Percentiles rank a stretch among this genome's conserved stretches.
Conservation (phyloP, 1,140 invertebrate species). For the Probaryconus sp. region DNA sequence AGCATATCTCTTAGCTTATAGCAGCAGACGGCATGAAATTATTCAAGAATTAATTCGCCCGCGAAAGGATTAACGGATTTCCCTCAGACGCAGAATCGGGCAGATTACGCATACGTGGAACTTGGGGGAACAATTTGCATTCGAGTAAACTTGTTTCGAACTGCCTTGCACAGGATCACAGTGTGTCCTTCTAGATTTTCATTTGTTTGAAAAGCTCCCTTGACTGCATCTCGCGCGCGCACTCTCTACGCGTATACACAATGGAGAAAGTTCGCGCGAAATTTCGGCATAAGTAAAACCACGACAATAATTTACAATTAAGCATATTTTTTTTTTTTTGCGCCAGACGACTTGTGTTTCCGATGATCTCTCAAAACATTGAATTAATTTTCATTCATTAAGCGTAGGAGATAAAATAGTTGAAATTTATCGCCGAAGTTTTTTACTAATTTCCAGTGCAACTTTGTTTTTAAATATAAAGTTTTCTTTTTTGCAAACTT, state of each 20-base stretch:
- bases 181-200: constrained; percentile 59
- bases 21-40: constrained; percentile 57
- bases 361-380: constrained; percentile 49
- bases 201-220: constrained; percentile 60
- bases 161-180: constrained; percentile 59
- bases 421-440: constrained; percentile 47
- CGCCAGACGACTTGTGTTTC: constrained; percentile 29
- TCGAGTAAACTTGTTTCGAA: constrained; percentile 61
- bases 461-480: too few relatives aligned
- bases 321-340: constrained; percentile 50
- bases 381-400: constrained; percentile 46
- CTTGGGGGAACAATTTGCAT: constrained; percentile 59
- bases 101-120: constrained; percentile 61
- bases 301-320: constrained; percentile 56
- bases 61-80: constrained; percentile 59
- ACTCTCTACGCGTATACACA: constrained; percentile 3
- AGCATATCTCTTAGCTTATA: constrained; percentile 57
- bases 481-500: too few relatives aligned
- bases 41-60: constrained; percentile 62
- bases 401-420: constrained; percentile 18
- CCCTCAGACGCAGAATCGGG: constrained; percentile 57
- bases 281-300: constrained; percentile 46
- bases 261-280: constrained; percentile 47
- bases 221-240: constrained; percentile 11
- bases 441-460: too few relatives aligned